Evolutionary conservation across 2,888 invertebrate species (phyloP).

Genomic region (Tipula unca): DNA sequence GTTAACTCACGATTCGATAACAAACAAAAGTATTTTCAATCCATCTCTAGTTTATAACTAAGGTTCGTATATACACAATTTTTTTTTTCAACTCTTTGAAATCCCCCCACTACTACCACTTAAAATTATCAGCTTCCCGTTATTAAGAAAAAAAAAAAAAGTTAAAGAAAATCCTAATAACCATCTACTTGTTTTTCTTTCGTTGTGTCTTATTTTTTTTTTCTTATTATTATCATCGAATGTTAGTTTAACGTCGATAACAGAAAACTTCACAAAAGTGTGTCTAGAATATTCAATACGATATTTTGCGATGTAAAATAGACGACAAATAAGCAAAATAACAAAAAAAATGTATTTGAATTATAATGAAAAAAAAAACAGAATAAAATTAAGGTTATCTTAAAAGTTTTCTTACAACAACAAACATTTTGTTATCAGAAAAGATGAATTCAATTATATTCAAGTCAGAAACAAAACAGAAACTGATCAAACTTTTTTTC

Average conservation of each 20-base stretch:
- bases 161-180: neutral
- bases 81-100: neutral
- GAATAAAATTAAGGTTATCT: neutral
- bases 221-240: neutral
- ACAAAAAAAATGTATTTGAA: neutral
- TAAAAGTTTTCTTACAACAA: neutral
- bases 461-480: neutral
- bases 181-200: neutral
- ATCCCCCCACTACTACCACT: neutral
- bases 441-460: conserved; percentile 8
- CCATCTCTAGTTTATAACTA: neutral
- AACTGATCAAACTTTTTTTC: neutral
- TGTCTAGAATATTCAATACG: neutral
- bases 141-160: neutral
- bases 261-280: conserved; percentile 14
- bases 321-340: neutral
- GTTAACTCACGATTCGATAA: conserved; percentile 8
- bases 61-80: neutral
- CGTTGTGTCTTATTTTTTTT: neutral
- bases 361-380: neutral
- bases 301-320: neutral
- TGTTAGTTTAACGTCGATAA: neutral
- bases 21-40: neutral
- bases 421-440: neutral
- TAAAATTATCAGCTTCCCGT: neutral